These are phyloP conservation scores for Drosophila atripex DNA, from an alignment of 2,888 invertebrate species.

Conservation along the genomic window DNA sequence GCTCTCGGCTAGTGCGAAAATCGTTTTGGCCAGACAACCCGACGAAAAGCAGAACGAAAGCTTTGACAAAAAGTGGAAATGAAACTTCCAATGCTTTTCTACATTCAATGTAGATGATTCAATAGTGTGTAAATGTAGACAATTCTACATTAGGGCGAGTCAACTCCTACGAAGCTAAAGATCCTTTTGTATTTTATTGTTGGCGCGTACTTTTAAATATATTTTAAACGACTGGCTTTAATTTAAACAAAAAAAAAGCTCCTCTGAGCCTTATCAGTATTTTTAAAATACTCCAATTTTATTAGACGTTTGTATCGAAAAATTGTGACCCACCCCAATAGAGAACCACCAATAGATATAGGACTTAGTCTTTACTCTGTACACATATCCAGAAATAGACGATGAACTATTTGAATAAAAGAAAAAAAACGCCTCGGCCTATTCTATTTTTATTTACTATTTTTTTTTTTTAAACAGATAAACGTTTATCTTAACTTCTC, in stretches of 20 bases:
- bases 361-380: conserved; percentile 3
- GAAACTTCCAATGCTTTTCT: conserved; percentile 38
- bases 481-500: background rate
- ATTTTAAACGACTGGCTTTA: too few species aligned
- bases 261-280: too few species aligned
- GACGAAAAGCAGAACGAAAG: conserved; percentile 25
- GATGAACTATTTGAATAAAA: conserved; percentile 43
- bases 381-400: conserved; percentile 21
- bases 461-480: background rate
- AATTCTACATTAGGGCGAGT: too few species aligned
- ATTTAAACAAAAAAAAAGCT: too few species aligned
- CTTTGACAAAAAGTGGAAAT: conserved; percentile 47
- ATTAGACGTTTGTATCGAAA: too few species aligned
- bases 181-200: too few species aligned
- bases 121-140: too few species aligned
- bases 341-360: background rate
- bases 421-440: conserved; percentile 9
- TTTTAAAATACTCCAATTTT: too few species aligned
- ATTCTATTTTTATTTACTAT: conserved; percentile 11
- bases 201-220: too few species aligned
- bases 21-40: conserved; percentile 49
- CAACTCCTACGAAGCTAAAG: too few species aligned
- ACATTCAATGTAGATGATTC: too few species aligned
- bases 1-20: conserved; percentile 55
- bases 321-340: too few species aligned